Evolutionary conservation across 2,797 vertebrate species (phyloP), one percentile per base, ranked within the genome.

Genomic region (Gymnoscopelus braueri): DNA sequence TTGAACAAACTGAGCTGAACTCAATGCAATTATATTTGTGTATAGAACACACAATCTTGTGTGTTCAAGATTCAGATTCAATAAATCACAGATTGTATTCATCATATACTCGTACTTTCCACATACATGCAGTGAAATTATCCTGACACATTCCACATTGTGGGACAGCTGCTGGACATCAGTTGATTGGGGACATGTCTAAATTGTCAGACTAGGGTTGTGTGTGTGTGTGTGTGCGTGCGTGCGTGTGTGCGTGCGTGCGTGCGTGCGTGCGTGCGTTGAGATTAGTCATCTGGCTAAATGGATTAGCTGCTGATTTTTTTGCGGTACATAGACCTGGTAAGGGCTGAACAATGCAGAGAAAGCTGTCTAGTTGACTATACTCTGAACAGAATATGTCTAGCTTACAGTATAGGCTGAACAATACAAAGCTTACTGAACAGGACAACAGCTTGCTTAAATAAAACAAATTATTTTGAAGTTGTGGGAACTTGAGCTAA

Each of bases 241-340:
- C 59, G 53, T 56, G 47, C 49, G 50, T 65, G 10, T 49, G 24
- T 61, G 11, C 51, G 73, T 57, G 51, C 59, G 24, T 59, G 57
- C 8, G 35, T 59, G 13, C 6, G 57, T 59, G 29, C 7, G 57
- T 59, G n/a, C 32, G 29, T 59, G 69, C 24, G 54, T 19, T 65
- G 74, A 76, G 83, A 86, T 91, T 87, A 87, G 49, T 88, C 65
- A 67, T 81, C 71, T 81, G 69, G 71, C 68, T 81, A 79, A 89
- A 72, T 65, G 75, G 81, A 89, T 90, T 86, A 83, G 56, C 67
- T 75, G 35, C 5, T 15, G 64, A 60, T 73, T 44, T 19, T 19
- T 76, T 54, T 69, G n/a, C 44, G 75, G 65, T 71, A 67, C 35
- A 65, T 55, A 75, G 72, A 23, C 73, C 60, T 71, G 67, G 67